Evolutionary conservation across 2,113 vertebrate species (phyloP).

Genomic region (Pachycephala philippinensis): DNA sequence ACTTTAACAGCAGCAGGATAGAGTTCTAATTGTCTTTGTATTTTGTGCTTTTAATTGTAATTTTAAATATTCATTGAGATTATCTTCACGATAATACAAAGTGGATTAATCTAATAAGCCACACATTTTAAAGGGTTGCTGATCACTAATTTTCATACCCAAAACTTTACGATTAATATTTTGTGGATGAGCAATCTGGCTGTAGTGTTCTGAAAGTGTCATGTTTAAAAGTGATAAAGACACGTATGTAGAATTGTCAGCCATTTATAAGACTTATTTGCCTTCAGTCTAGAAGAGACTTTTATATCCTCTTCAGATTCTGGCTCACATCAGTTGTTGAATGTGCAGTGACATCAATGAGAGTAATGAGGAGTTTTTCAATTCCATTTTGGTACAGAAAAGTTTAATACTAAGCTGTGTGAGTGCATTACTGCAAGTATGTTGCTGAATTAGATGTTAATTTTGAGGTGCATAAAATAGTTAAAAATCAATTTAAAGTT

Average conservation of each 20-base stretch:
- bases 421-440: conserved; percentile 65
- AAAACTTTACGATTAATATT: neutral
- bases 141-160: neutral
- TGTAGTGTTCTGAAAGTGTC: neutral
- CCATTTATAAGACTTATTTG: neutral
- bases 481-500: conserved; percentile 85
- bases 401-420: conserved; percentile 46
- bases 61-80: neutral
- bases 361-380: conserved; percentile 16
- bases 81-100: neutral
- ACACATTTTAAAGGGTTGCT: neutral
- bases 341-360: neutral
- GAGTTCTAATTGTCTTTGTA: neutral
- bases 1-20: neutral
- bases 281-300: neutral
- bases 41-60: neutral
- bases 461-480: conserved; percentile 81
- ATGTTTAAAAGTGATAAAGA: neutral
- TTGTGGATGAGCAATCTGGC: neutral
- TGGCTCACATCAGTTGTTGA: neutral
- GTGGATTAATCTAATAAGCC: neutral
- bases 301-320: neutral
- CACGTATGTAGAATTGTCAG: neutral
- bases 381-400: conserved; percentile 1
- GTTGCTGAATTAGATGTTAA: conserved; percentile 77